Base-by-base conservation (phyloP, 2,888 invertebrate species). In the Xiphydria camelus region DNA sequence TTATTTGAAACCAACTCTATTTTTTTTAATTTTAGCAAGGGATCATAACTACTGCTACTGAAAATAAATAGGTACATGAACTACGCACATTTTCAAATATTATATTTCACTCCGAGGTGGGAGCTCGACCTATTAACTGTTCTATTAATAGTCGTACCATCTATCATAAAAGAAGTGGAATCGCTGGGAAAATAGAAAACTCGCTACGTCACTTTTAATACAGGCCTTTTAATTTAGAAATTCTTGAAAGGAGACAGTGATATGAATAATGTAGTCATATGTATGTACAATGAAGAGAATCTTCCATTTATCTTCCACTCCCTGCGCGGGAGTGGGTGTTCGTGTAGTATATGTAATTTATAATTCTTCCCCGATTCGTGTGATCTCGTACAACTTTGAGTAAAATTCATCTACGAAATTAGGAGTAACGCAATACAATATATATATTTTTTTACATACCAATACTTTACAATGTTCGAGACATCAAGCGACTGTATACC, bases 181-280 rank as follows among this genome's bases (percentile, higher is more conserved):
- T n/a, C n/a, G n/a, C n/a, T n/a, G n/a, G n/a, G n/a, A n/a, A n/a
- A n/a, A n/a, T n/a, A n/a, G n/a, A n/a, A n/a, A n/a, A n/a, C n/a
- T n/a, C n/a, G n/a, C n/a, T n/a, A n/a, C 37, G 43, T 48, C 37
- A 40, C 53, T 61, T 67, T 78, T 76, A 78, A 78, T 80, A 80
- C 79, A 81, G 80, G 78, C 73, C 78, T 72, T 78, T 77, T 80
- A 85, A 85, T 86, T 86, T 86, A 86, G 85, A 86, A 86, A 86
- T 84, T 79, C 79, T 82, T 85, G 81, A 85, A 84, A 84, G 84
- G 84, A 84, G 84, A 85, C 84, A 84, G 84, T 84, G 83, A 84
- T 84, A 85, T 85, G 85, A 85, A 79, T 68, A 68, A 64, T 66
- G 67, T 65, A 62, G 61, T 67, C 51, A 54, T 72, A 78, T 76